These are phyloP conservation scores for Dasysyrphus tricinctus DNA, from an alignment of 2,888 invertebrate species.

Conservation along the genomic window DNA sequence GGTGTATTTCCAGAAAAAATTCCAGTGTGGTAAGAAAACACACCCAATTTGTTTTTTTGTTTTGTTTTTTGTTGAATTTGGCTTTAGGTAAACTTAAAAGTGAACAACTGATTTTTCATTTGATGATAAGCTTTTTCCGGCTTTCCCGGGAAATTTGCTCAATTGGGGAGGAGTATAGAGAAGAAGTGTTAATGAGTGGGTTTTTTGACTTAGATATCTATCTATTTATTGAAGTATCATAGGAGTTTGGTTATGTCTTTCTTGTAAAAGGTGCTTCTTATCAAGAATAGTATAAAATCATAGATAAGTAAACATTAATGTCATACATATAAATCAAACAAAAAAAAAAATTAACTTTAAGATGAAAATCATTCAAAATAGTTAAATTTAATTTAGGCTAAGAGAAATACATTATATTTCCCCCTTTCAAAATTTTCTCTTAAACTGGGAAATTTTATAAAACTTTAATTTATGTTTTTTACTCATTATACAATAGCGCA, in stretches of 20 bases:
- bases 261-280: no score
- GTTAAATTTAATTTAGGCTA: no score
- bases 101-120: background rate
- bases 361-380: no score
- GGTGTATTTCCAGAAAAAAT: conserved; percentile 38
- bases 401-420: background rate
- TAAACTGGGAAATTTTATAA: background rate
- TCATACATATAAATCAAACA: no score
- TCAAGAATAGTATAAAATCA: no score
- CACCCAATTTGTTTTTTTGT: conserved; percentile 57
- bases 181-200: background rate
- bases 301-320: no score
- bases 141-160: conserved; percentile 71
- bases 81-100: conserved; percentile 36
- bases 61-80: background rate
- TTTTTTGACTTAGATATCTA: background rate
- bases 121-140: conserved; percentile 41
- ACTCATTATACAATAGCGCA: background rate
- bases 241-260: no score
- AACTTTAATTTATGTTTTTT: background rate
- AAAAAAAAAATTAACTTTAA: no score
- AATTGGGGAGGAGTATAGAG: conserved; percentile 39
- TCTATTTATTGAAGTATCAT: no score
- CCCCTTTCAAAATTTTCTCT: conserved; percentile 10
- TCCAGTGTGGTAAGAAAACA: conserved; percentile 67